A percentile compares a stretch with the other conserved stretches of the same genome.
Evolutionary conservation across 2,797 vertebrate species (phyloP).

Genomic region (Argentina silus): DNA sequence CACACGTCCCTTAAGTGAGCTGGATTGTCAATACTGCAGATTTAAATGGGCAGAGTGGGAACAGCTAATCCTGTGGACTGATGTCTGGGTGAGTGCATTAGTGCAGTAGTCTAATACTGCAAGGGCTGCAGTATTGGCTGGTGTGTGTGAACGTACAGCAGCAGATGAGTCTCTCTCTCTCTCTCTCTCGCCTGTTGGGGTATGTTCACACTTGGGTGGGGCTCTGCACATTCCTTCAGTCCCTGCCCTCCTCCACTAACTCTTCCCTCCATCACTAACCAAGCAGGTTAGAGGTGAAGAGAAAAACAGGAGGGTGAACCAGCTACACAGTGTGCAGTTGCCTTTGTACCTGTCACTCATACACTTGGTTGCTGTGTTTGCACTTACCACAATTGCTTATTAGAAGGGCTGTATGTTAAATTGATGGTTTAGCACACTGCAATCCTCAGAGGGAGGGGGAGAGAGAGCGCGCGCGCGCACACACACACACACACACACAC

Average conservation of each 20-base stretch:
- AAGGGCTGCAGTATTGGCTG: conserved; percentile 8
- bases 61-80: conserved; percentile 42
- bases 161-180: background rate
- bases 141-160: conserved; percentile 24
- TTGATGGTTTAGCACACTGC: background rate
- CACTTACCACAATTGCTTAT: background rate
- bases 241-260: conserved; percentile 17
- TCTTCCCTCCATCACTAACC: background rate
- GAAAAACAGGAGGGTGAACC: background rate
- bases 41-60: conserved; percentile 36
- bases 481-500: background rate
- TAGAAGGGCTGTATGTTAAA: background rate
- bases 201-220: conserved; percentile 28
- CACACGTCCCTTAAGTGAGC: conserved; percentile 37
- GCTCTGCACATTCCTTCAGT: conserved; percentile 37
- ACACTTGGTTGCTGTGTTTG: background rate
- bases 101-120: conserved; percentile 22
- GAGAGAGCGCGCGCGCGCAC: no score
- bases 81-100: conserved; percentile 43
- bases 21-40: conserved; percentile 46
- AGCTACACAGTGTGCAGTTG: background rate
- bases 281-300: conserved; percentile 18
- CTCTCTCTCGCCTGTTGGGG: conserved; percentile 2
- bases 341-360: background rate
- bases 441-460: background rate